Evolutionary conservation across 2,888 invertebrate genomes (phyloP).

Genomic region (Coelinius sp.): DNA sequence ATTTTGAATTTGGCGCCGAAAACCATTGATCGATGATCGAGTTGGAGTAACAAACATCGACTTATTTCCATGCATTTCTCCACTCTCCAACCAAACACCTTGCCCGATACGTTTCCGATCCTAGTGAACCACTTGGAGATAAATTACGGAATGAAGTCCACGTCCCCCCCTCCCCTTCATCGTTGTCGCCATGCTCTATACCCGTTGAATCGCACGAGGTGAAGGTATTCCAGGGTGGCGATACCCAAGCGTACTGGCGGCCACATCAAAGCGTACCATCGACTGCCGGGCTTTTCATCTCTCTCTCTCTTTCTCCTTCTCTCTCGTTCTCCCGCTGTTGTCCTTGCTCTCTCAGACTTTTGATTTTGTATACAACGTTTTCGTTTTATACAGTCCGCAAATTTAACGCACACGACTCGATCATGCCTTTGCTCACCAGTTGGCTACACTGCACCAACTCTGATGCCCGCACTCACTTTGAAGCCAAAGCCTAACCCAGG

Average conservation of each 20-base stretch:
- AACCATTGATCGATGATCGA: no score
- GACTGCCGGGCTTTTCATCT: slow-evolving; percentile 62
- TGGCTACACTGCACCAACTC: slow-evolving; percentile 43
- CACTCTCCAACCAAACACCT: background rate
- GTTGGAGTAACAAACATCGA: no score
- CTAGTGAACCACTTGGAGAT: slow-evolving; percentile 3
- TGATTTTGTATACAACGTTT: slow-evolving; percentile 42
- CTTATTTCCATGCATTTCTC: background rate
- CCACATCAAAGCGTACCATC: slow-evolving; percentile 66
- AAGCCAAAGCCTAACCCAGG: slow-evolving; percentile 25
- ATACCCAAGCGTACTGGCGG: slow-evolving; percentile 56
- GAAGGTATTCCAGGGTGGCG: slow-evolving; percentile 66
- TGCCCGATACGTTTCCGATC: background rate
- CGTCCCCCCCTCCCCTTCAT: background rate
- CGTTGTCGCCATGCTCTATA: background rate
- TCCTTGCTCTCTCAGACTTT: background rate
- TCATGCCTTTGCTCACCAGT: background rate
- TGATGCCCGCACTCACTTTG: slow-evolving; percentile 21
- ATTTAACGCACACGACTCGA: slow-evolving; percentile 48
- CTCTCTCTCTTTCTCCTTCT: slow-evolving; percentile 24
- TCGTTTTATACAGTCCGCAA: slow-evolving; percentile 47
- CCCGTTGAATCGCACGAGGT: slow-evolving; percentile 36
- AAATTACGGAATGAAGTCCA: slow-evolving; percentile 14
- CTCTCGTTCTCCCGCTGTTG: no score
- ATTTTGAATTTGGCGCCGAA: no score